phyloP scores from a whole-genome alignment of 2,797 vertebrate species.

The Coracias cyanogaster region DNA sequence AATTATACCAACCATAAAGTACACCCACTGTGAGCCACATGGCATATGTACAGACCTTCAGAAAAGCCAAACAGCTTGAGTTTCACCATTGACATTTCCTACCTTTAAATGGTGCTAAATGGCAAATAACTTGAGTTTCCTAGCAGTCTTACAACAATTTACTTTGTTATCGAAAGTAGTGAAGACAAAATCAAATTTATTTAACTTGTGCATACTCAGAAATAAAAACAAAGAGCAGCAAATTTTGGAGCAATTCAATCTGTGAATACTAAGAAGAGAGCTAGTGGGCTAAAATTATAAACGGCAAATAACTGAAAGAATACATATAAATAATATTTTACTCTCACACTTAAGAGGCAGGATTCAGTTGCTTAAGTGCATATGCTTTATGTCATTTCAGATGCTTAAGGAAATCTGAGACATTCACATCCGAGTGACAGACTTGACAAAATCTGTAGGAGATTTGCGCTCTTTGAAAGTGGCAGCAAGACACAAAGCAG shows the following conservation, averaged over 20 bases:
- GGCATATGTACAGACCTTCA: neutral
- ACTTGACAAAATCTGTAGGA: neutral
- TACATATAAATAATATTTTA: neutral
- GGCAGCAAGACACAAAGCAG: neutral
- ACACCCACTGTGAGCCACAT: neutral
- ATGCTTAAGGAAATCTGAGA: neutral
- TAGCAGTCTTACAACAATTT: neutral
- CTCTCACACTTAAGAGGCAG: neutral
- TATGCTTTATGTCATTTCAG: neutral
- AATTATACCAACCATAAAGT: neutral
- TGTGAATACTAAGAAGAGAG: neutral
- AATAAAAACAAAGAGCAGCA: neutral
- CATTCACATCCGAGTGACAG: neutral
- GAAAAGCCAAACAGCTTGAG: conserved; percentile 9
- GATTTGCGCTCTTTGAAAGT: neutral
- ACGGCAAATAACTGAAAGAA: neutral
- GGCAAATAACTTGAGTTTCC: neutral
- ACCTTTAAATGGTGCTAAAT: neutral
- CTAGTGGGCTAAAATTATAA: neutral
- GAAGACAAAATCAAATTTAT: neutral
- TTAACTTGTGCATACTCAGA: neutral
- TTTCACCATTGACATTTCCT: neutral
- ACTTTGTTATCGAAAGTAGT: neutral
- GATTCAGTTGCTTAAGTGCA: neutral
- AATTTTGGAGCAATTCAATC: neutral